Percentiles rank a stretch among this genome's conserved stretches.
Conservation (phyloP, 2,888 invertebrate species). For the Alloscopus bannaensis region DNA sequence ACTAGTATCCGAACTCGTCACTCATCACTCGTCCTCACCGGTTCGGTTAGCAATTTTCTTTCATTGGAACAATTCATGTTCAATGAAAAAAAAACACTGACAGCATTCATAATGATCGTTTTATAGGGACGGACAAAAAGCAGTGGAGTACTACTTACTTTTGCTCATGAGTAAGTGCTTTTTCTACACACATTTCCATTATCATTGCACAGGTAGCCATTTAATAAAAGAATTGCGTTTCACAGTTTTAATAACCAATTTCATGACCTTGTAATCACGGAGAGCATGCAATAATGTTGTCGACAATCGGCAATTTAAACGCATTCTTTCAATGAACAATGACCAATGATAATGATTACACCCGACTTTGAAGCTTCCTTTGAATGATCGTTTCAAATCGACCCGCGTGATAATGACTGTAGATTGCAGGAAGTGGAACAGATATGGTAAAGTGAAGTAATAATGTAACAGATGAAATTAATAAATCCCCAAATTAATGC, state of each 20-base stretch:
- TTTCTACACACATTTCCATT: constrained; percentile 6
- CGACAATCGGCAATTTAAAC: too few relatives aligned
- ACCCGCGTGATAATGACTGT: too few relatives aligned
- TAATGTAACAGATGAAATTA: too few relatives aligned
- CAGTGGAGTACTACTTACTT: neutral
- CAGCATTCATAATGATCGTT: constrained; percentile 4
- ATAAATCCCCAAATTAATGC: constrained; percentile 14
- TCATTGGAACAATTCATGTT: neutral
- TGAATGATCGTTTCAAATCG: too few relatives aligned
- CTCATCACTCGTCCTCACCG: neutral
- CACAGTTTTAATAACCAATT: constrained; percentile 11
- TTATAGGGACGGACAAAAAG: neutral
- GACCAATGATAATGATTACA: too few relatives aligned
- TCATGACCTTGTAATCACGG: constrained; percentile 16
- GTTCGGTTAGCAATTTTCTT: constrained; percentile 3
- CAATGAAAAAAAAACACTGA: neutral
- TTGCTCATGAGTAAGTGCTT: too few relatives aligned
- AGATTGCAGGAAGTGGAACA: too few relatives aligned
- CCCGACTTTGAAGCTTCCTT: too few relatives aligned
- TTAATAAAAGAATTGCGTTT: constrained; percentile 16
- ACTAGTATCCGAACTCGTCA: too few relatives aligned
- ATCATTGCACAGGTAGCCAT: constrained; percentile 17
- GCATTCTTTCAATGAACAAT: too few relatives aligned
- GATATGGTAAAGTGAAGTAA: too few relatives aligned
- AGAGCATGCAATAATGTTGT: too few relatives aligned